These are phyloP conservation scores for Clavelina lepadiformis DNA, from an alignment of 23 tunicate genomes.

Conservation along the genomic window DNA sequence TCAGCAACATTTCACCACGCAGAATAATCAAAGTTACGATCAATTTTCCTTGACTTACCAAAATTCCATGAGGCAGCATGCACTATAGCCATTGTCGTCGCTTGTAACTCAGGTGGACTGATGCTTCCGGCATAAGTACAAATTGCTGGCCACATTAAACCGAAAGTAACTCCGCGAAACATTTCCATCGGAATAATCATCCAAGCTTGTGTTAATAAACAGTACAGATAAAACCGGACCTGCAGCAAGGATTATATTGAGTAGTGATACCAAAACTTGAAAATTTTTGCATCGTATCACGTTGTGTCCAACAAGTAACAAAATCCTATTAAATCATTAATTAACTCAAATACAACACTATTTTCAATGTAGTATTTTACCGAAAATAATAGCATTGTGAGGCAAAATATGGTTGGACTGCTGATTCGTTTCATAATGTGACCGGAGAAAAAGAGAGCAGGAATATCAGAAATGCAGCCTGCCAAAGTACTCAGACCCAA, in stretches of 20 bases:
- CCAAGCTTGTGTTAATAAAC: constrained; percentile 14
- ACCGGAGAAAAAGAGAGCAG: neutral
- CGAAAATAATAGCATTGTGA: neutral
- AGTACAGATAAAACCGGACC: constrained; percentile 15
- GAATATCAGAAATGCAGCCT: constrained; percentile 4
- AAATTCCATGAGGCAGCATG: neutral
- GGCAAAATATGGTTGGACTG: neutral
- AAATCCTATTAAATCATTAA: too few relatives aligned
- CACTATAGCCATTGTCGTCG: constrained; percentile 20
- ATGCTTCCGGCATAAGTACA: constrained; percentile 5
- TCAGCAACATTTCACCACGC: too few relatives aligned
- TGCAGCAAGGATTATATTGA: neutral
- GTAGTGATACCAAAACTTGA: too few relatives aligned
- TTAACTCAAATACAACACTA: neutral
- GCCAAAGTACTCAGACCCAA: neutral
- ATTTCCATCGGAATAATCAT: constrained; percentile 9
- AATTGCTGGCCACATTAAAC: constrained; percentile 3
- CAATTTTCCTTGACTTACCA: too few relatives aligned
- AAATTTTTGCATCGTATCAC: too few relatives aligned
- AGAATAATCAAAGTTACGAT: too few relatives aligned
- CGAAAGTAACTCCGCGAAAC: constrained; percentile 8
- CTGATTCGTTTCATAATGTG: neutral
- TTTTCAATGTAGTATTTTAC: neutral
- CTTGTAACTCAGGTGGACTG: neutral
- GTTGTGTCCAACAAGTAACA: too few relatives aligned